Evolutionary conservation across 2,888 invertebrate species (phyloP), one percentile per base, ranked within the genome.

Genomic region (Eudemis profundana): DNA sequence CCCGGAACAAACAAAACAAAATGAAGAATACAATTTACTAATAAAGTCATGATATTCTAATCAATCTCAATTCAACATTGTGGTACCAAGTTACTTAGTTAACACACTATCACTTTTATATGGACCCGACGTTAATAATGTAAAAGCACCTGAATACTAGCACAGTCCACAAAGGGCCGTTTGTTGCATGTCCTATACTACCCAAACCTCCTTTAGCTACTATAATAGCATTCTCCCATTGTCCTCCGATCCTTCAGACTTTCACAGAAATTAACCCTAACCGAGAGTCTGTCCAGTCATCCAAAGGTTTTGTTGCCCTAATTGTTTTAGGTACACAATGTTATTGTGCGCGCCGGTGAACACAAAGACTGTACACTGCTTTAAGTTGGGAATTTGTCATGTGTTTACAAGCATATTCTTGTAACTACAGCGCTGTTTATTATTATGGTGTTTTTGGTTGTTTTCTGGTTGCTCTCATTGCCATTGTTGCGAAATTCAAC

Each of bases 241-340:
- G 23, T 49, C 10, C 7, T 47, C 8, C 4, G 27, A 21, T 23
- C 46, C 14, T 27, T 3, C 3, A 42, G 23, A 23, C 23, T 53
- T 54, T 10, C 14, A 54, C 40, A 40, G 23, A 53, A 53, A 54
- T 54, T 40, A 40, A 23, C 40, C 23, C 15, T 15, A 15, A 27
- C 7, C 40, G 14, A 23, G 3, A 40, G 50, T 17, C 27, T 17
- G 40, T 10, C 40, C 15, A 27, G 15, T 54, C 54, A 54, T 42
- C 27, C 15, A 15, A 36, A 7, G 7, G 51, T 36, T 54, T 40
- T 54, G 23, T 50, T 29, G 17, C 10, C 10, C 23, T 54, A 54
- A 54, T 54, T 54, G 40, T 40, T 40, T 54, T 54, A 40, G 54
- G 53, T n/a, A 40, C 23, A 42, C 40, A 54, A 17, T 54, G 54